A percentile compares a stretch with the other conserved stretches of the same genome.
phyloP scores from a whole-genome alignment of 2,113 vertebrate genomes.

The Chaetodon trifascialis region DNA sequence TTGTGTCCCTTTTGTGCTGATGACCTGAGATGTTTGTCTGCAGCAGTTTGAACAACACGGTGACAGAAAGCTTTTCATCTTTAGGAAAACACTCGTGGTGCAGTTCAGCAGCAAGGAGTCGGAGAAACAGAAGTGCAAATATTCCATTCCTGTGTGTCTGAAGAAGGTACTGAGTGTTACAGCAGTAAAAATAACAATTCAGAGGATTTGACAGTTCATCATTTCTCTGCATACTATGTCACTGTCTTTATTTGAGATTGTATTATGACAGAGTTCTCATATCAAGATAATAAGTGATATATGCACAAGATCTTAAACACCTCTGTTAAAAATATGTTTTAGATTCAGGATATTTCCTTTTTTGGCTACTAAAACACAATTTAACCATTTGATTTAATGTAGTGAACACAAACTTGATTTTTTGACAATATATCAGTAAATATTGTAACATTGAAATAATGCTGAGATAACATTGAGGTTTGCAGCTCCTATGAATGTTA shows the following conservation, averaged over 20 bases:
- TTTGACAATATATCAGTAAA: neutral
- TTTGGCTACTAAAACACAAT: too few relatives aligned
- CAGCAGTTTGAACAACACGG: neutral
- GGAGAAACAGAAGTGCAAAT: constrained; percentile 68
- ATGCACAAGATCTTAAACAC: neutral
- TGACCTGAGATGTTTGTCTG: neutral
- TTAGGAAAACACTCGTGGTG: constrained; percentile 84
- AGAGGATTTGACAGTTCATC: neutral
- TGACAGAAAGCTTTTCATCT: constrained; percentile 7
- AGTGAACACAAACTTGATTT: neutral
- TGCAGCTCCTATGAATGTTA: too few relatives aligned
- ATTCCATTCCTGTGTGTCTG: constrained; percentile 83
- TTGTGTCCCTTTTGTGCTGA: neutral
- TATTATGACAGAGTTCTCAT: neutral
- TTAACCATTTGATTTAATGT: neutral
- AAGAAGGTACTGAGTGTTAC: constrained; percentile 79
- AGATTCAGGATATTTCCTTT: neutral
- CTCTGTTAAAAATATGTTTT: neutral
- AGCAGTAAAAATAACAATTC: neutral
- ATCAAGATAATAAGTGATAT: neutral
- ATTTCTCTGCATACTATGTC: neutral
- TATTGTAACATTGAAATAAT: neutral
- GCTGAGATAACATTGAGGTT: neutral
- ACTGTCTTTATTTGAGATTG: neutral
- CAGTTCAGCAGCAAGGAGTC: constrained; percentile 80